A percentile compares a stretch with the other conserved stretches of the same genome.
These are phyloP conservation scores for Pheosia gnoma DNA, from an alignment of 2,888 invertebrate genomes.

Conservation along the genomic window DNA sequence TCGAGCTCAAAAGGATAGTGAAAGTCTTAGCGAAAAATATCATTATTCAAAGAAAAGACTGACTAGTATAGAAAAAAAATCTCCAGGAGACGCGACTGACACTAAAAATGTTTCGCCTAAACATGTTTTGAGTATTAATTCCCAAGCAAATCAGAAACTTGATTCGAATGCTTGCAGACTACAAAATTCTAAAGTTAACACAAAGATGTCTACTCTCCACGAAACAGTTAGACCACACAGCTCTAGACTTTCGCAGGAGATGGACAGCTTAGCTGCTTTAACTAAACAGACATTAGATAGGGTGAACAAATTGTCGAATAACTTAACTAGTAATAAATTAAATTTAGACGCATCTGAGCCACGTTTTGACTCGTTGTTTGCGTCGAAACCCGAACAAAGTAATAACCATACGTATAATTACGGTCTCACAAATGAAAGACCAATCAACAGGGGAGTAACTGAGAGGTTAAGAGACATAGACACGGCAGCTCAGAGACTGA, in stretches of 20 bases:
- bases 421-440: constrained; percentile 62
- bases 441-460: constrained; percentile 69
- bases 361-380: constrained; percentile 67
- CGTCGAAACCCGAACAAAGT: constrained; percentile 65
- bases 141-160: constrained; percentile 52
- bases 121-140: constrained; percentile 63
- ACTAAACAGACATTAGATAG: constrained; percentile 87
- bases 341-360: constrained; percentile 70
- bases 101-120: constrained; percentile 66
- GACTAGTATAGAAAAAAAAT: constrained; percentile 82
- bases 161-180: constrained; percentile 55
- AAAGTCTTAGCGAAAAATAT: constrained; percentile 81
- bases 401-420: constrained; percentile 67
- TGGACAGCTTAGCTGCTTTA: constrained; percentile 86
- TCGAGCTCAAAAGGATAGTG: constrained; percentile 80
- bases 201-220: constrained; percentile 76
- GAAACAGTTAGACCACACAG: constrained; percentile 74
- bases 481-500: constrained; percentile 80
- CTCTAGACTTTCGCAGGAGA: constrained; percentile 82
- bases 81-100: constrained; percentile 70
- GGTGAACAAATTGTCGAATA: constrained; percentile 86
- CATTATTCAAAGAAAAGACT: constrained; percentile 83
- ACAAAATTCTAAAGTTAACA: constrained; percentile 56
- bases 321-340: constrained; percentile 79
- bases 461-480: constrained; percentile 81